phyloP scores from a whole-genome alignment of 2,113 vertebrate genomes.

The Heterotilapia buettikoferi region DNA sequence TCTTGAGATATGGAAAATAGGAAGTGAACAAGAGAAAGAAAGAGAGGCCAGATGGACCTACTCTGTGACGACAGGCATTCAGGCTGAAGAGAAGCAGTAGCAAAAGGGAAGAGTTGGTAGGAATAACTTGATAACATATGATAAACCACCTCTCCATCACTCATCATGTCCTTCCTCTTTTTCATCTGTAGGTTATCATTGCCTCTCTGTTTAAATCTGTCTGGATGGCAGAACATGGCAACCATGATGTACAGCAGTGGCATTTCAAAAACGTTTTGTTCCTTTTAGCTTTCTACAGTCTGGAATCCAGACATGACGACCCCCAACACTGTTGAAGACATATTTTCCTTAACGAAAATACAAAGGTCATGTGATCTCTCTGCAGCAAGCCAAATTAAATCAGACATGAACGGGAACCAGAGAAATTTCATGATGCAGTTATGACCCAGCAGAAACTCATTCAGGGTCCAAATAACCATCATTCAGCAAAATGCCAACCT shows the following conservation, averaged over 20 bases:
- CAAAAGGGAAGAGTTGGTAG: background rate
- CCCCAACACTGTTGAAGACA: background rate
- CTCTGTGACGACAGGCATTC: background rate
- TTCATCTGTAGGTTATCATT: background rate
- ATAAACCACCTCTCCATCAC: background rate
- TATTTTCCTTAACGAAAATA: background rate
- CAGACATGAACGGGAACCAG: background rate
- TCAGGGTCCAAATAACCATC: background rate
- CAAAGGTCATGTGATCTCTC: background rate
- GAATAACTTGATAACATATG: background rate
- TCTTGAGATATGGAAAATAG: background rate
- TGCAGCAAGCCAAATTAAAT: background rate
- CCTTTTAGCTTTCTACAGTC: background rate
- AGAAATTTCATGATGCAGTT: conserved; percentile 1
- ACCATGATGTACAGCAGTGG: background rate
- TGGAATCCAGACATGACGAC: rapidly evolving
- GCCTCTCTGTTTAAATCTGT: background rate
- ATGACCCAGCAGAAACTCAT: background rate
- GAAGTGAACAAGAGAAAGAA: background rate
- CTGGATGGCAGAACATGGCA: rapidly evolving
- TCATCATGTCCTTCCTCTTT: background rate
- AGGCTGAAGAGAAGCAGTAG: background rate
- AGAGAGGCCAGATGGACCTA: background rate
- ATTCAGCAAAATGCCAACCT: background rate
- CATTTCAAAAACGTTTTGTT: background rate